phyloP scores from a whole-genome alignment of 2,113 vertebrate genomes.

The Xenopus laevis region DNA sequence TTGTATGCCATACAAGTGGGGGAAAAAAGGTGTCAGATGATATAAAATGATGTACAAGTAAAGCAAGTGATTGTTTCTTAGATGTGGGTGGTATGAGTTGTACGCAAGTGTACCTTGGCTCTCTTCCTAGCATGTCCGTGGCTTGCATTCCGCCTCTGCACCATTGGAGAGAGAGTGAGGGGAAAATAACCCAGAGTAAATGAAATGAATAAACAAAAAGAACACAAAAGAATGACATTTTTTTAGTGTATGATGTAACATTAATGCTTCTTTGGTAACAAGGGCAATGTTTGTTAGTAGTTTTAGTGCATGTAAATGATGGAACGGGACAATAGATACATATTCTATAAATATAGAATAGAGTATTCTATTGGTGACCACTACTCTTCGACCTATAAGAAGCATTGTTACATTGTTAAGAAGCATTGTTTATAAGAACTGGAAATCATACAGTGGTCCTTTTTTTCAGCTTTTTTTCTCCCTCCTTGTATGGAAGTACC shows the following conservation, averaged over 20 bases:
- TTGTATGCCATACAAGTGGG: not conserved
- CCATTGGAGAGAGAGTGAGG: conserved; percentile 45
- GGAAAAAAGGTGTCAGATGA: not conserved
- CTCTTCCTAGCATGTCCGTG: conserved; percentile 93
- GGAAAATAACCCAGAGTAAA: not conserved
- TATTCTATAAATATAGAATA: too few species aligned
- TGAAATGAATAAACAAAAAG: conserved; percentile 1
- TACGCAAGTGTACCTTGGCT: conserved; percentile 82
- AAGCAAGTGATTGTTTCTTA: not conserved
- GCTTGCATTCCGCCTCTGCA: conserved; percentile 81
- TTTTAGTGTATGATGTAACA: not conserved
- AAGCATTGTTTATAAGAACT: too few species aligned
- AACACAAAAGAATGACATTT: not conserved
- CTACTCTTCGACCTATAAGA: too few species aligned
- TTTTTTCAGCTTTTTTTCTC: too few species aligned
- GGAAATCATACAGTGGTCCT: too few species aligned
- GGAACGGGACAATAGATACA: too few species aligned
- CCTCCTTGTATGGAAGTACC: too few species aligned
- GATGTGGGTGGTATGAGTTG: conserved; percentile 18
- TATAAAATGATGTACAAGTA: not conserved
- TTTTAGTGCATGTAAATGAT: too few species aligned
- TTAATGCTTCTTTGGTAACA: too few species aligned
- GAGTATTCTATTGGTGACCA: too few species aligned
- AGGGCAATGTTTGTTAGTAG: too few species aligned
- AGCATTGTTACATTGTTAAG: too few species aligned